A percentile compares a stretch with the other conserved stretches of the same genome.
These are phyloP conservation scores for Phaetusa simplex DNA, from an alignment of 2,113 vertebrate species.

Conservation along the genomic window DNA sequence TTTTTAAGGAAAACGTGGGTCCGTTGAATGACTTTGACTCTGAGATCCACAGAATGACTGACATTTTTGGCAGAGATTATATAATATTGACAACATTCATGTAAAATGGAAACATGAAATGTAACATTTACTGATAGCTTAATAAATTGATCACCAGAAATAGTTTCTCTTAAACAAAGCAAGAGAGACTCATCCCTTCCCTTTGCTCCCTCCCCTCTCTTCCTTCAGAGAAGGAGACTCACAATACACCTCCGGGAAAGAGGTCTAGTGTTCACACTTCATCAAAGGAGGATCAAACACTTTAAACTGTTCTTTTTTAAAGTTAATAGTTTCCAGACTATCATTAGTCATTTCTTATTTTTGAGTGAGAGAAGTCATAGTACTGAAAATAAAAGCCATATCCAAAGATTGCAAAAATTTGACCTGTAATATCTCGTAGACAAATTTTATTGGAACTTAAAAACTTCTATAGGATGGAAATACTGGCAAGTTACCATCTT, in stretches of 20 bases:
- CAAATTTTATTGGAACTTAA: neutral
- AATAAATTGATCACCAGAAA: conserved; percentile 40
- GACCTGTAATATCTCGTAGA: conserved; percentile 10
- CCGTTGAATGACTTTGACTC: conserved; percentile 27
- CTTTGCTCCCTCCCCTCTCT: neutral
- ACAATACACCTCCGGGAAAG: conserved; percentile 32
- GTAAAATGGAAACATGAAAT: conserved; percentile 54
- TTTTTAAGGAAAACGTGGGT: neutral
- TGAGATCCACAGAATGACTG: conserved; percentile 44
- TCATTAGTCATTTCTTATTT: conserved; percentile 48
- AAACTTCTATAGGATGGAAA: neutral
- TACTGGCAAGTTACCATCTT: neutral
- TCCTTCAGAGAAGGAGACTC: conserved; percentile 16
- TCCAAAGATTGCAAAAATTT: conserved; percentile 3
- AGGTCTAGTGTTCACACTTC: conserved; percentile 67
- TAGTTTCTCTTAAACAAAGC: conserved; percentile 44
- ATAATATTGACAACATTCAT: conserved; percentile 33
- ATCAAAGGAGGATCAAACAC: conserved; percentile 71
- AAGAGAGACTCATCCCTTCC: neutral
- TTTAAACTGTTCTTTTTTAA: conserved; percentile 59
- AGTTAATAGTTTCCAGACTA: conserved; percentile 70
- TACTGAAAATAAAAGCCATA: conserved; percentile 43
- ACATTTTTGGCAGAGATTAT: conserved; percentile 63
- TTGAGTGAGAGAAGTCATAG: conserved; percentile 26
- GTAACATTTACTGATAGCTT: conserved; percentile 47